Percentiles rank a stretch among this genome's conserved stretches.
Conservation (phyloP, 2,113 vertebrate species). For the Anas platyrhynchos region DNA sequence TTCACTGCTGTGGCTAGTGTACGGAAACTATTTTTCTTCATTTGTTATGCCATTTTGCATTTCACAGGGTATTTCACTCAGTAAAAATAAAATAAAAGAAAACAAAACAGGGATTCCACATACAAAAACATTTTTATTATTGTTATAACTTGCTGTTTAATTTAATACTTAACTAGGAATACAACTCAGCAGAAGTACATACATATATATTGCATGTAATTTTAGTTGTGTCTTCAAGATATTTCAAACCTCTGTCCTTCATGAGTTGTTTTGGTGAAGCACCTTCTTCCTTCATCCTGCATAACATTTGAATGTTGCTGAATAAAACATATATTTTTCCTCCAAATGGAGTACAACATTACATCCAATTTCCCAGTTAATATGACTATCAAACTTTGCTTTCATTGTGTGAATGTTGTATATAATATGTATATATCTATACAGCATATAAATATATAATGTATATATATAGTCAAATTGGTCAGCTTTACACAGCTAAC, state of each 20-base stretch:
- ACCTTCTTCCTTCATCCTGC: not conserved
- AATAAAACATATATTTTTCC: not conserved
- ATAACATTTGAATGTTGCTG: not conserved
- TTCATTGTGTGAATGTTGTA: conserved; percentile 40
- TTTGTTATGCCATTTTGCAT: not conserved
- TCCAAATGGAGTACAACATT: not conserved
- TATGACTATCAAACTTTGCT: not conserved
- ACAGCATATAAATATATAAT: conserved; percentile 70
- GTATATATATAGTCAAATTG: conserved; percentile 44
- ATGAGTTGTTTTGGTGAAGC: not conserved
- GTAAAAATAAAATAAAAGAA: not conserved
- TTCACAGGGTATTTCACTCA: not conserved
- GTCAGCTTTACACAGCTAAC: conserved; percentile 56
- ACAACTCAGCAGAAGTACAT: conserved; percentile 55
- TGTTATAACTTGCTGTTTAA: conserved; percentile 55
- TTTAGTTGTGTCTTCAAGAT: conserved; percentile 35
- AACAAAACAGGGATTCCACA: conserved; percentile 13
- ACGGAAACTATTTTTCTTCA: not conserved
- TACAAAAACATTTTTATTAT: conserved; percentile 54
- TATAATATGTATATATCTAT: conserved; percentile 40
- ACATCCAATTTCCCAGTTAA: conserved; percentile 39
- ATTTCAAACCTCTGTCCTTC: conserved; percentile 27
- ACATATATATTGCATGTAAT: conserved; percentile 51
- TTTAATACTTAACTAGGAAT: conserved; percentile 56
- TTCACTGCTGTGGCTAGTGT: not conserved